phyloP scores from a whole-genome alignment of 2,888 invertebrate species.

The Polylopha cassiicola region DNA sequence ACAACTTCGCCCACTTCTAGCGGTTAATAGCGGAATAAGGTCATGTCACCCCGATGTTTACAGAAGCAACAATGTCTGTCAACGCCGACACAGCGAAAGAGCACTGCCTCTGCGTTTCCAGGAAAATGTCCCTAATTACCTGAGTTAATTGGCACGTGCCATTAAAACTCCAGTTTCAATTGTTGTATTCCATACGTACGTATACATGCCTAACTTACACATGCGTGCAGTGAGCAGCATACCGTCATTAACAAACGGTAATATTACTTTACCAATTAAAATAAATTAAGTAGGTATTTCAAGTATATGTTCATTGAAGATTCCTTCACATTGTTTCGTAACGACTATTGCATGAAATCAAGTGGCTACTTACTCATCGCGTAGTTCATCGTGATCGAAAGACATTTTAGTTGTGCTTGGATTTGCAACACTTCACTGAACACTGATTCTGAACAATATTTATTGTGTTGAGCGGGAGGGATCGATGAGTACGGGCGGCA shows the following conservation, averaged over 20 bases:
- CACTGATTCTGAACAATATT: slow-evolving; percentile 10
- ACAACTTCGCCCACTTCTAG: slow-evolving; percentile 1
- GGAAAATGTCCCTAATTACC: slow-evolving; percentile 2
- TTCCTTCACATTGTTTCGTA: not conserved
- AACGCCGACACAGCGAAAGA: too few species aligned
- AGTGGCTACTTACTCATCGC: slow-evolving; percentile 81
- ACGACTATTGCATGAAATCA: not conserved
- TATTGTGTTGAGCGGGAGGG: slow-evolving; percentile 33
- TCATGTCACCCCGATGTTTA: slow-evolving; percentile 37
- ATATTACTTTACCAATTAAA: too few species aligned
- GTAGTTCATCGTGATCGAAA: slow-evolving; percentile 81
- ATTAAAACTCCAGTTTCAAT: not conserved
- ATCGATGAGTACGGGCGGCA: slow-evolving; percentile 52
- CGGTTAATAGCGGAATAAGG: slow-evolving; percentile 10
- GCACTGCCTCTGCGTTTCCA: too few species aligned
- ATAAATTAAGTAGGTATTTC: too few species aligned
- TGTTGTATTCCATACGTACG: too few species aligned
- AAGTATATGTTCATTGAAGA: slow-evolving; percentile 2
- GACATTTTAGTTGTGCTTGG: slow-evolving; percentile 63
- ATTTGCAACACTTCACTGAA: slow-evolving; percentile 43
- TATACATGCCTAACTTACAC: too few species aligned
- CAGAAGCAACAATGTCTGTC: slow-evolving; percentile 30
- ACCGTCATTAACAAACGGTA: too few species aligned
- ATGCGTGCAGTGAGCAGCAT: too few species aligned
- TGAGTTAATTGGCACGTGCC: not conserved